A percentile compares a stretch with the other conserved stretches of the same genome.
phyloP scores from a whole-genome alignment of 2,113 vertebrate species.

The Euleptes europaea region DNA sequence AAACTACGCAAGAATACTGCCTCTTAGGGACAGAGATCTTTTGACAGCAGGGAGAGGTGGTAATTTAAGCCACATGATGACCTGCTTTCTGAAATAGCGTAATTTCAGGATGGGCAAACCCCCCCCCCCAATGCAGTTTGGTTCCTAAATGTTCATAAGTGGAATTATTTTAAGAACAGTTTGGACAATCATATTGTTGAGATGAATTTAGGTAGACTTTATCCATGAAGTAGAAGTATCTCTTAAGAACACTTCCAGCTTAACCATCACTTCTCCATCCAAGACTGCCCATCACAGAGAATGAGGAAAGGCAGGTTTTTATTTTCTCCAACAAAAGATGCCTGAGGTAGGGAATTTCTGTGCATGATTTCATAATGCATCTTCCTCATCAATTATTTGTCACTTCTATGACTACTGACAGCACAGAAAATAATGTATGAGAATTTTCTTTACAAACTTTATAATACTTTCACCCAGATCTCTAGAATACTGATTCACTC shows the following conservation, averaged over 20 bases:
- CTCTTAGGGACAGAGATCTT: too few relatives aligned
- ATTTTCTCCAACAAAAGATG: background rate
- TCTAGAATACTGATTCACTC: background rate
- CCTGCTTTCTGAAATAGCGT: too few relatives aligned
- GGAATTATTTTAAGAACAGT: background rate
- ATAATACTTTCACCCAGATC: slow-evolving; percentile 9
- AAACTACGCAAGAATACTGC: too few relatives aligned
- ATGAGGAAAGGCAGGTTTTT: background rate
- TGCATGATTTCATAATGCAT: background rate
- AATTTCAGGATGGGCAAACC: too few relatives aligned
- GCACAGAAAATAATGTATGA: background rate
- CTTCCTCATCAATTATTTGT: background rate
- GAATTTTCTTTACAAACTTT: background rate
- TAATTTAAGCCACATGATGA: too few relatives aligned
- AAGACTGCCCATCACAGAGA: background rate
- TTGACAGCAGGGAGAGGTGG: too few relatives aligned
- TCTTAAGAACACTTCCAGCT: background rate
- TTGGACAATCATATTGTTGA: background rate
- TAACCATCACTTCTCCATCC: background rate
- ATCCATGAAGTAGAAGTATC: background rate
- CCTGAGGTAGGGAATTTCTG: background rate
- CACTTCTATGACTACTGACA: background rate
- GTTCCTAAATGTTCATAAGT: background rate
- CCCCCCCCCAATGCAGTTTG: background rate
- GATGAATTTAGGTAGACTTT: background rate